Evolutionary conservation across 2,797 vertebrate genomes (phyloP), one percentile per base, ranked within the genome.

Genomic region (Chelmon rostratus): DNA sequence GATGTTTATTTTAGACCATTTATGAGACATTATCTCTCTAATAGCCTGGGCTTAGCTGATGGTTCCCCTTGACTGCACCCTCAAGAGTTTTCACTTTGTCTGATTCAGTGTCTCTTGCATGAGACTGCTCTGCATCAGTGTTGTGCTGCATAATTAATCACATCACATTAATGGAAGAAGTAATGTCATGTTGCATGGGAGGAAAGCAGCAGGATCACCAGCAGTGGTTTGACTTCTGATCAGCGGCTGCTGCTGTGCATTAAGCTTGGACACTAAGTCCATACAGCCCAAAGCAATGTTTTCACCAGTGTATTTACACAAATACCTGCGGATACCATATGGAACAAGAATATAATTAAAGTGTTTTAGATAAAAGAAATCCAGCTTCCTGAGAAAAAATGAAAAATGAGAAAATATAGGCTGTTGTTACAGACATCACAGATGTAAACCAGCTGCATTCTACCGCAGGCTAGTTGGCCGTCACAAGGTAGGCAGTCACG

Each of bases 101-200:
- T 44, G 28, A 69, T 54, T 69, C 25, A 15, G 15, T 76, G 44
- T 47, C 16, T 66, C 47, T 35, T 42, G 31, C 33, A 25, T 53
- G 40, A 65, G 67, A 40, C 18, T 35, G 37, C 59, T 64, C 50
- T 53, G 40, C 40, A 63, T 75, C 42, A 62, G 53, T 57, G 25
- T 72, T 61, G 50, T 70, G 66, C 75, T 69, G 65, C 76, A 83
- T 76, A 76, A 80, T 76, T 64, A 67, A 71, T 81, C 18, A 44
- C 37, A 53, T 23, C 38, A 47, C 54, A 19, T 35, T 74, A 49
- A 75, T 76, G 40, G 44, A 1, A 47, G 23, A 52, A 66, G 35
- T 71, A 35, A 59, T 71, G 66, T 66, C 12, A n/a, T n/a, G n/a
- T 38, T 53, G 11, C 23, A 38, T 13, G 15, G 16, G n/a, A 73